Evolutionary conservation across 1,140 invertebrate species (phyloP).

Genomic region (Cardiocondyla obscurior): DNA sequence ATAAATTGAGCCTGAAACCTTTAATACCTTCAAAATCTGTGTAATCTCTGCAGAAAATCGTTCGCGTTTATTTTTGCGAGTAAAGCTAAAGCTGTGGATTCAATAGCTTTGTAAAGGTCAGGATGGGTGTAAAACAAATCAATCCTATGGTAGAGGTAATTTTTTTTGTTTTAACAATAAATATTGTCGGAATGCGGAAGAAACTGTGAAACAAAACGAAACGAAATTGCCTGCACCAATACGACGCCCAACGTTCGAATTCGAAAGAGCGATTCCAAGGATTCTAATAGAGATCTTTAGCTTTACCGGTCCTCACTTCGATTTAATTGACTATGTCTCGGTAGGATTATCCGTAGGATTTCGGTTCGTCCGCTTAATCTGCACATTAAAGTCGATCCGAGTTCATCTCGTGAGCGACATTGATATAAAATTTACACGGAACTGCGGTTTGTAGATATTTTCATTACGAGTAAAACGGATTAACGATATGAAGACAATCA

Average conservation of each 20-base stretch:
- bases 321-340: slow-evolving; percentile 62
- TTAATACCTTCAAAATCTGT: slow-evolving; percentile 50
- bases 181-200: background rate
- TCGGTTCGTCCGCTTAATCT: slow-evolving; percentile 57
- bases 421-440: slow-evolving; percentile 4
- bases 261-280: slow-evolving; percentile 41
- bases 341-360: slow-evolving; percentile 59
- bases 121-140: slow-evolving; percentile 21
- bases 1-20: slow-evolving; percentile 43
- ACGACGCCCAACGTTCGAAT: background rate
- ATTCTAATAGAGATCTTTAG: slow-evolving; percentile 44
- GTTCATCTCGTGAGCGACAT: slow-evolving; percentile 28
- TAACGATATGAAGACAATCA: slow-evolving; percentile 29
- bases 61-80: slow-evolving; percentile 26
- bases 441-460: slow-evolving; percentile 41
- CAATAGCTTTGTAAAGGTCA: slow-evolving; percentile 23
- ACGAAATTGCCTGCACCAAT: background rate
- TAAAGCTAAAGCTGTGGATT: slow-evolving; percentile 36
- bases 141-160: slow-evolving; percentile 15
- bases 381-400: slow-evolving; percentile 56
- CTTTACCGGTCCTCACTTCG: slow-evolving; percentile 3
- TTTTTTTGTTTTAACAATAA: slow-evolving; percentile 42
- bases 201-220: background rate
- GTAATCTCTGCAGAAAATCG: slow-evolving; percentile 47
- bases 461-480: slow-evolving; percentile 34